Conservation (phyloP, 2,797 vertebrate species). For the Pteropus rufus region DNA sequence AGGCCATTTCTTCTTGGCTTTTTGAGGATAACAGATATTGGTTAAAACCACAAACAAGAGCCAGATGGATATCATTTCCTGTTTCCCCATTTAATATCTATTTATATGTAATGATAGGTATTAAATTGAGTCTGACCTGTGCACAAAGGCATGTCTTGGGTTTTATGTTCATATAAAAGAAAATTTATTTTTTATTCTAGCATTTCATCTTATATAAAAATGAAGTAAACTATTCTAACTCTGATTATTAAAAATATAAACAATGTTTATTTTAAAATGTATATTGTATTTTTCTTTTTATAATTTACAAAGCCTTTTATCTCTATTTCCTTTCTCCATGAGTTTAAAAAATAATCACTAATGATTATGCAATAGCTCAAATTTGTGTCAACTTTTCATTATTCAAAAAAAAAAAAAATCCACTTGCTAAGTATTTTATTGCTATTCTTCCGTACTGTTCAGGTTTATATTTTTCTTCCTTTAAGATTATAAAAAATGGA, state of each 20-base stretch:
- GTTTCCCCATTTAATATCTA: neutral
- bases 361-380: neutral
- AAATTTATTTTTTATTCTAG: neutral
- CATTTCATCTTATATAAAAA: neutral
- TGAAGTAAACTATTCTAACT: neutral
- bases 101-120: neutral
- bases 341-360: neutral
- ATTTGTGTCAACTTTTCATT: neutral
- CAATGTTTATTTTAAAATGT: neutral
- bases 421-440: neutral
- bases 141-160: neutral
- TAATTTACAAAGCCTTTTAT: neutral
- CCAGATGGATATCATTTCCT: neutral
- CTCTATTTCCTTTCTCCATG: neutral
- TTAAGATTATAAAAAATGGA: neutral
- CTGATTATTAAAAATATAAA: neutral
- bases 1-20: neutral
- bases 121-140: neutral
- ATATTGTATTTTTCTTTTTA: neutral
- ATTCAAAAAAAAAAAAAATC: neutral
- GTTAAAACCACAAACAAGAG: neutral
- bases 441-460: neutral
- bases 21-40: neutral
- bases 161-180: neutral
- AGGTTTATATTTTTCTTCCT: neutral